These are phyloP conservation scores for Dasyurus viverrinus DNA, from an alignment of 2,113 vertebrate genomes.

Conservation along the genomic window DNA sequence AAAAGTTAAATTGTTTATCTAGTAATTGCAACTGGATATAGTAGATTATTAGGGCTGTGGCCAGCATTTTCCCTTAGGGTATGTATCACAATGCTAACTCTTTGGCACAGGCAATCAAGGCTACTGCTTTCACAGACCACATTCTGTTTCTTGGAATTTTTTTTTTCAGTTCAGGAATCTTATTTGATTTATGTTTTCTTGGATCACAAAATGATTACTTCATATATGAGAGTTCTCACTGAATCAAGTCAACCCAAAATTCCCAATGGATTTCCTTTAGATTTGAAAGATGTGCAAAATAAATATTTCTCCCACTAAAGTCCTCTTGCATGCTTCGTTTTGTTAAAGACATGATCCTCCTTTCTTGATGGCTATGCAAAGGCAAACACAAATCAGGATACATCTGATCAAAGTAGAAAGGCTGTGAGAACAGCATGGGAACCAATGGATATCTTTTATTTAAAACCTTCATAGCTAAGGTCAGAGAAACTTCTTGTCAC, in stretches of 20 bases:
- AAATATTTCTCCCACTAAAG: not conserved
- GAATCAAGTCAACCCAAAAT: constrained; percentile 9
- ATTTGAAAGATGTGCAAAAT: not conserved
- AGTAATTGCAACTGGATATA: constrained; percentile 46
- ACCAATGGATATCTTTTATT: not conserved
- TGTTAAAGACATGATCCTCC: not conserved
- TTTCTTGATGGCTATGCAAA: not conserved
- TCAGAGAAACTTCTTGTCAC: not conserved
- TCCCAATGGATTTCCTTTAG: not conserved
- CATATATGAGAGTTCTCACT: constrained; percentile 19
- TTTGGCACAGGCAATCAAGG: constrained; percentile 34
- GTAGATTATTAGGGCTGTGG: constrained; percentile 13
- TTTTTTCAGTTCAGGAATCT: constrained; percentile 42
- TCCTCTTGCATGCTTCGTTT: not conserved
- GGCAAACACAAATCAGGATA: not conserved
- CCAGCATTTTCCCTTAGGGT: constrained; percentile 44
- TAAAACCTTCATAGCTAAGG: not conserved
- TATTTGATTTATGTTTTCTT: constrained; percentile 12
- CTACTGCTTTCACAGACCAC: constrained; percentile 47
- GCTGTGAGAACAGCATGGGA: not conserved
- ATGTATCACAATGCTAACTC: constrained; percentile 19
- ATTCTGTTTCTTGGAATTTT: constrained; percentile 52
- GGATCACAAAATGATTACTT: not conserved
- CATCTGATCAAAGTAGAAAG: not conserved
- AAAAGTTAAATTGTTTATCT: constrained; percentile 48